These are phyloP conservation scores for Pantherophis vulpinus DNA, from an alignment of 2,797 vertebrate genomes.

Conservation along the genomic window DNA sequence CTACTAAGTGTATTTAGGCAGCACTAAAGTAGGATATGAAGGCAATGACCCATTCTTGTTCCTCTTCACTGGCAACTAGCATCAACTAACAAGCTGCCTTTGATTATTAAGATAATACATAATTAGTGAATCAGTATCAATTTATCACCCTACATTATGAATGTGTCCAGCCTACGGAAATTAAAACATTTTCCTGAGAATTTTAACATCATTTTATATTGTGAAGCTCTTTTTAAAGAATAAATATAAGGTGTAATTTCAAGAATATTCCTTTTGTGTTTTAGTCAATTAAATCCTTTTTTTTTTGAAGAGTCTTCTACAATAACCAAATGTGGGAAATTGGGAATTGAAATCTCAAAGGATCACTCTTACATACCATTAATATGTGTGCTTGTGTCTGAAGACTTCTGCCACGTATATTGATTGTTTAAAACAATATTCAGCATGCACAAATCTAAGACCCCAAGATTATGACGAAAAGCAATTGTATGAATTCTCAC, in stretches of 20 bases:
- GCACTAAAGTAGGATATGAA: background rate
- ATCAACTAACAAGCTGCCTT: background rate
- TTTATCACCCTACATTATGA: background rate
- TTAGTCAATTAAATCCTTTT: background rate
- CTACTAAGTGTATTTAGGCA: background rate
- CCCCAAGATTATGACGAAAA: background rate
- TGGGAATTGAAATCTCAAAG: slow-evolving; percentile 17
- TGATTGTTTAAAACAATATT: background rate
- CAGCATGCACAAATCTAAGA: background rate
- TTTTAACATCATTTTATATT: background rate
- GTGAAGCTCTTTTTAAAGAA: slow-evolving; percentile 31
- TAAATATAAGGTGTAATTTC: slow-evolving; percentile 24
- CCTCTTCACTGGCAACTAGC: background rate
- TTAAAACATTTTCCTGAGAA: background rate
- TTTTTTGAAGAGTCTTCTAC: background rate
- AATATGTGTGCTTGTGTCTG: background rate
- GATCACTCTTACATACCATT: slow-evolving; percentile 4
- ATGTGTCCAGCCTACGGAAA: background rate
- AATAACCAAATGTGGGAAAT: slow-evolving; percentile 32
- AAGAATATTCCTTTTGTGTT: slow-evolving; percentile 29
- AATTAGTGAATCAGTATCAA: background rate
- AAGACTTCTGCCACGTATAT: background rate
- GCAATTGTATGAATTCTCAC: background rate
- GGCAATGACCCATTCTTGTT: background rate
- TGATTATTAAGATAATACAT: background rate